A percentile compares a stretch with the other conserved stretches of the same genome.
Evolutionary conservation across 2,888 invertebrate species (phyloP).

Genomic region (Camptogramma bilineatum): DNA sequence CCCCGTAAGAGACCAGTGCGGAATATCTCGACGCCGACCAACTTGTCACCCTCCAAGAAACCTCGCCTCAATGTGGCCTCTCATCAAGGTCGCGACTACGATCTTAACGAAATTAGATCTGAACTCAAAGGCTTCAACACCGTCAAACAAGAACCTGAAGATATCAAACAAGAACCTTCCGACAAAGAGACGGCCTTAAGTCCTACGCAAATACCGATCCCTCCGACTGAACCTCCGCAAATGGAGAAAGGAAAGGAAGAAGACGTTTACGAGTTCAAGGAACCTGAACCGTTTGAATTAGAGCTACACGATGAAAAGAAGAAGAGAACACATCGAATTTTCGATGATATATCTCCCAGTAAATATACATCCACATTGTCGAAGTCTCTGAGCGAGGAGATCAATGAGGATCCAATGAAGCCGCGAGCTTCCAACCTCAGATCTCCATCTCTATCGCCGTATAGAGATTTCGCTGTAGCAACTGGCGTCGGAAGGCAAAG

Average conservation of each 20-base stretch:
- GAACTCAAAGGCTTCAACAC: slow-evolving; percentile 91
- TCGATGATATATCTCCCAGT: slow-evolving; percentile 81
- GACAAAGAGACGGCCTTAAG: slow-evolving; percentile 57
- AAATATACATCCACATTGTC: slow-evolving; percentile 78
- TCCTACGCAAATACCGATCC: slow-evolving; percentile 44
- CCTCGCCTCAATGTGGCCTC: slow-evolving; percentile 58
- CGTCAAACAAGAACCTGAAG: slow-evolving; percentile 81
- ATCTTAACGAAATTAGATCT: slow-evolving; percentile 93
- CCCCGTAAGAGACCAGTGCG: slow-evolving; percentile 74
- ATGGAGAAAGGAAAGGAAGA: slow-evolving; percentile 74
- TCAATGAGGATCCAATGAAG: slow-evolving; percentile 74
- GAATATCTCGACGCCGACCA: slow-evolving; percentile 66
- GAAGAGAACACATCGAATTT: slow-evolving; percentile 79
- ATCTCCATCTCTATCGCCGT: slow-evolving; percentile 78
- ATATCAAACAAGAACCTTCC: slow-evolving; percentile 63
- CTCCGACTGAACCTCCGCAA: slow-evolving; percentile 57
- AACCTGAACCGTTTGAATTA: slow-evolving; percentile 94
- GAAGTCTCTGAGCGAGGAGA: slow-evolving; percentile 85
- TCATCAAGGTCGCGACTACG: slow-evolving; percentile 88
- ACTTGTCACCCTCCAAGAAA: slow-evolving; percentile 71
- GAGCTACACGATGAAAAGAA: slow-evolving; percentile 88
- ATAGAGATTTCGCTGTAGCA: slow-evolving; percentile 71
- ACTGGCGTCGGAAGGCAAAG: slow-evolving; percentile 87
- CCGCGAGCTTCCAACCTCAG: slow-evolving; percentile 64
- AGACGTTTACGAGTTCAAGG: slow-evolving; percentile 95